Evolutionary conservation across 1,140 invertebrate species (phyloP).

Genomic region (Drosophila santomea): DNA sequence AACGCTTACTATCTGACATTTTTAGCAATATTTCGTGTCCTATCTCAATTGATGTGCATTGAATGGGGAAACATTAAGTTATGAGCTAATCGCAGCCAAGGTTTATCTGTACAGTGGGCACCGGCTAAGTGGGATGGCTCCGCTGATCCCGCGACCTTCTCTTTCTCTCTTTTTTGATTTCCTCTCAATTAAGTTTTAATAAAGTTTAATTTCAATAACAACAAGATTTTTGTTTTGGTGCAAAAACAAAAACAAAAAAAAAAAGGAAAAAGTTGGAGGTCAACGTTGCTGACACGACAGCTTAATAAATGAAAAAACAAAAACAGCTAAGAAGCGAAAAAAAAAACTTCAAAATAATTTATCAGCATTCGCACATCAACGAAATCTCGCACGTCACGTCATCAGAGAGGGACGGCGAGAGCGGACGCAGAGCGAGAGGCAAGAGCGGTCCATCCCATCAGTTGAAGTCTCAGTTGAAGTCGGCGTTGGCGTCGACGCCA

Average conservation of each 20-base stretch:
- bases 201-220: slow-evolving; percentile 72
- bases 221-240: slow-evolving; percentile 58
- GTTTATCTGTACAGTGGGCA: slow-evolving; percentile 2
- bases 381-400: slow-evolving; percentile 76
- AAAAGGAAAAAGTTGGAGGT: slow-evolving; percentile 25
- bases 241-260: slow-evolving; percentile 7
- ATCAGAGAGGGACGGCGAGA: slow-evolving; percentile 39
- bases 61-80: slow-evolving; percentile 17
- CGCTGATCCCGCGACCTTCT: slow-evolving; percentile 23
- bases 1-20: background rate
- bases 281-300: slow-evolving; percentile 71
- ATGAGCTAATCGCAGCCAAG: slow-evolving; percentile 13
- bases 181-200: slow-evolving; percentile 73
- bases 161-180: slow-evolving; percentile 32
- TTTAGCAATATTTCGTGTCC: background rate
- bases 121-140: slow-evolving; percentile 6
- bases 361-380: slow-evolving; percentile 70
- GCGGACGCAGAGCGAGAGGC: slow-evolving; percentile 4
- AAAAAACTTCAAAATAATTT: slow-evolving; percentile 69
- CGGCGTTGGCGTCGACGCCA: slow-evolving; percentile 32
- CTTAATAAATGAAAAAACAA: slow-evolving; percentile 48
- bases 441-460: slow-evolving; percentile 40
- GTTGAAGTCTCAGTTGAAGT: slow-evolving; percentile 22
- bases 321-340: slow-evolving; percentile 27
- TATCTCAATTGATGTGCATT: slow-evolving; percentile 20